Conservation (phyloP, 2,797 vertebrate genomes). For the Arctocebus calabarensis region DNA sequence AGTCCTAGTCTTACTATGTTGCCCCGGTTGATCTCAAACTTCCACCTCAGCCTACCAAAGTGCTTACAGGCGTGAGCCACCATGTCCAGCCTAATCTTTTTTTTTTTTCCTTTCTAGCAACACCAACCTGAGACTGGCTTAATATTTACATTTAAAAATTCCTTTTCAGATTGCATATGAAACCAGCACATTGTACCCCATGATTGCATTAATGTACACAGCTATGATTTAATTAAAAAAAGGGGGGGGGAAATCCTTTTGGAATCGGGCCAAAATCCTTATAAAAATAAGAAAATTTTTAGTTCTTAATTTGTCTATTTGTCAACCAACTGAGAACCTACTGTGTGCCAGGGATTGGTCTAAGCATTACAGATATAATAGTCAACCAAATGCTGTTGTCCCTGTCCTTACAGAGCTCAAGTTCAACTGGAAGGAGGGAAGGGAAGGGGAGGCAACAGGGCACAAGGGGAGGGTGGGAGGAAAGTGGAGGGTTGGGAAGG, state of each 20-base stretch:
- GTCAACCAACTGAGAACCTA: not conserved
- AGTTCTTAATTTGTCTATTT: not conserved
- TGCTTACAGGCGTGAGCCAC: too few relatives aligned
- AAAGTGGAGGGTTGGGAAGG: not conserved
- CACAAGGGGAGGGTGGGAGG: not conserved
- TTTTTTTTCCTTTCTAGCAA: too few relatives aligned
- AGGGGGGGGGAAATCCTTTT: too few relatives aligned
- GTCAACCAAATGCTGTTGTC: not conserved
- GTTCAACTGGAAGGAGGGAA: not conserved
- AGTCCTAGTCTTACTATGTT: too few relatives aligned
- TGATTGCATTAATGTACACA: too few relatives aligned
- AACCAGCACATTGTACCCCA: too few relatives aligned
- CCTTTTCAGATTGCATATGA: too few relatives aligned
- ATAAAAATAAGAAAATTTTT: not conserved
- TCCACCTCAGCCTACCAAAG: too few relatives aligned
- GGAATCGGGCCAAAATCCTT: not conserved
- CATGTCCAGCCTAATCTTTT: too few relatives aligned
- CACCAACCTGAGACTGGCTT: not conserved
- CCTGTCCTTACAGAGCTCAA: not conserved
- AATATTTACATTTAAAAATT: not conserved
- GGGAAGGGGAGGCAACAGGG: too few relatives aligned
- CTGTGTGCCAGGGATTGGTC: not conserved
- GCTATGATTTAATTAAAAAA: too few relatives aligned
- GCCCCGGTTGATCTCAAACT: too few relatives aligned
- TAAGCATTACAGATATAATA: not conserved